These are phyloP conservation scores for Cantharis lateralis DNA, from an alignment of 2,888 invertebrate species.

Conservation along the genomic window DNA sequence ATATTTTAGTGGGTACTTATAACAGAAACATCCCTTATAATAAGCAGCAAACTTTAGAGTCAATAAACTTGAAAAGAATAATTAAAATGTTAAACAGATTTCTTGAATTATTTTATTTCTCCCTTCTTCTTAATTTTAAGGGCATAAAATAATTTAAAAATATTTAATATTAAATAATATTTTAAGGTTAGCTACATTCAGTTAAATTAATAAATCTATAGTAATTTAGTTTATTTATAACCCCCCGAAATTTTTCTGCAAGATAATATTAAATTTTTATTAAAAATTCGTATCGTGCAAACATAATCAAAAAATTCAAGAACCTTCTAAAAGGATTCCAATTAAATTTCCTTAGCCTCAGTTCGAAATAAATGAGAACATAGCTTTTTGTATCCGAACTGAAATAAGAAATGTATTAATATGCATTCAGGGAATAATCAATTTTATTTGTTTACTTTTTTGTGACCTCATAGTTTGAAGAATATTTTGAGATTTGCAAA, in stretches of 20 bases:
- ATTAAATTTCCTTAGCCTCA: not conserved
- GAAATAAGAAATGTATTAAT: not conserved
- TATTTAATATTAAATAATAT: not conserved
- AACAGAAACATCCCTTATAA: not conserved
- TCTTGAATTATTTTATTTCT: not conserved
- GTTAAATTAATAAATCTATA: not conserved
- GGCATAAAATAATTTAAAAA: too few species aligned
- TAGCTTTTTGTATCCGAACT: not conserved
- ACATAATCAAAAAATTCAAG: not conserved
- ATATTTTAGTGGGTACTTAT: not conserved
- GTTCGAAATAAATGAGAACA: not conserved
- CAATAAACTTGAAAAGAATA: not conserved
- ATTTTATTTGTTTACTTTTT: not conserved
- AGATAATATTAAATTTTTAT: not conserved
- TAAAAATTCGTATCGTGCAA: not conserved
- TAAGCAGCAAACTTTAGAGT: not conserved
- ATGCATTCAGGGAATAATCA: not conserved
- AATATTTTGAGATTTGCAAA: too few species aligned
- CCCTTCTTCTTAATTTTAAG: not conserved
- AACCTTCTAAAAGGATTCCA: not conserved
- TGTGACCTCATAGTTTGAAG: not conserved
- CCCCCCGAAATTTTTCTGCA: not conserved
- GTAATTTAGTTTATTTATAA: not conserved
- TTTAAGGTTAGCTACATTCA: not conserved
- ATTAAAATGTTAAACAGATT: too few species aligned